Base-by-base conservation (phyloP, 1,140 invertebrate genomes). In the Pararge aegeria region DNA sequence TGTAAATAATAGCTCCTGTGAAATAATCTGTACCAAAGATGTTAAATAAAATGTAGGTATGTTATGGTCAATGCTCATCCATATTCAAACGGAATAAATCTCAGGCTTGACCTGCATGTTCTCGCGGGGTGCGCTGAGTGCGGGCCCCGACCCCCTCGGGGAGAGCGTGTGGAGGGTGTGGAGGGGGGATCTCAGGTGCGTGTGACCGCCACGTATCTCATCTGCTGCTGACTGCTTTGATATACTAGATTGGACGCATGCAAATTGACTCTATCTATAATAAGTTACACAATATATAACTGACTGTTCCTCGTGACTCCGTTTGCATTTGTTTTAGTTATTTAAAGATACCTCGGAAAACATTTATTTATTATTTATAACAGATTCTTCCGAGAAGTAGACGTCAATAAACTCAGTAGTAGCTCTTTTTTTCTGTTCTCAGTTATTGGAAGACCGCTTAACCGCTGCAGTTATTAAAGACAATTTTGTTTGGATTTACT, bases 81-180 rank as follows among this genome's bases (percentile, higher is more conserved):
- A 34, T 34, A 34, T 34, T 34, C 30, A 34, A 34, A 34, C 7
- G 30, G 10, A 34, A 34, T 10, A 34, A 34, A 34, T 34, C 30
- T 34, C 30, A 0, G 12, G 30, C 30, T 34, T 34, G 30, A 34
- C 30, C 30, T 34, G 27, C 30, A 34, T n/a, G 30, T 34, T 0
- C 30, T 74, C 77, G 79, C 60, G 63, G 54, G 40, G 64, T 24
- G 24, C 24, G n/a, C n/a, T n/a, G 24, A 24, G 24, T 12, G 10
- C 9, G 10, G 1, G 7, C 9, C 9, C 3, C 7, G 30, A 12
- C 7, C 30, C 30, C 7, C 10, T 1, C 5, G 27, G 4, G 27
- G 27, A 7, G 13, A 24, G 48, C 27, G 30, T 13, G 30, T 24
- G 34, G 46, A 20, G 18, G 29, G 21, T 21, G n/a, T 37, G 4